Percentiles rank a stretch among this genome's conserved stretches.
These are phyloP conservation scores for Erebia epiphron DNA, from an alignment of 2,888 invertebrate genomes.

Conservation along the genomic window DNA sequence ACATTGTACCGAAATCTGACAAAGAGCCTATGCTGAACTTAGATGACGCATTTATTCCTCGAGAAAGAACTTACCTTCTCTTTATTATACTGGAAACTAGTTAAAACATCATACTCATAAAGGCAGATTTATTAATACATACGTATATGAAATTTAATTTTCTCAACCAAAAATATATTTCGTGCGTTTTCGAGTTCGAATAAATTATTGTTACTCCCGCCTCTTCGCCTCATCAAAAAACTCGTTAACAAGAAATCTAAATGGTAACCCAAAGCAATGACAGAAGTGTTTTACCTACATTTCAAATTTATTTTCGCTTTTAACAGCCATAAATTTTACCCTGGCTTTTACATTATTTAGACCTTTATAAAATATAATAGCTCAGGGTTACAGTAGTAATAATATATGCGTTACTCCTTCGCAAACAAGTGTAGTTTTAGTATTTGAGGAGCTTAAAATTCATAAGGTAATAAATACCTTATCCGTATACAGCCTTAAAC, in stretches of 20 bases:
- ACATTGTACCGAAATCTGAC: conserved; percentile 57
- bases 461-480: conserved; percentile 60
- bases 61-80: background rate
- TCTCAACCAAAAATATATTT: conserved; percentile 24
- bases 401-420: conserved; percentile 56
- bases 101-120: background rate
- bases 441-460: conserved; percentile 53
- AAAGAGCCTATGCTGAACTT: conserved; percentile 46
- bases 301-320: conserved; percentile 47
- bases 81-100: background rate
- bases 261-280: conserved; percentile 42
- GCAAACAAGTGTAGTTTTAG: conserved; percentile 54
- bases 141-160: conserved; percentile 5
- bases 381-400: conserved; percentile 52
- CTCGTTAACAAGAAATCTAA: conserved; percentile 45
- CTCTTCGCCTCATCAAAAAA: conserved; percentile 44
- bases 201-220: conserved; percentile 37
- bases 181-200: conserved; percentile 25
- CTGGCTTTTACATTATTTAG: conserved; percentile 52
- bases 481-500: conserved; percentile 53
- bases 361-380: conserved; percentile 52
- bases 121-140: background rate
- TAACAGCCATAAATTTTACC: conserved; percentile 53
- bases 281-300: conserved; percentile 47
- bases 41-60: conserved; percentile 33